Evolutionary conservation across 2,113 vertebrate genomes (phyloP).

Genomic region (Chelonoidis abingdonii): DNA sequence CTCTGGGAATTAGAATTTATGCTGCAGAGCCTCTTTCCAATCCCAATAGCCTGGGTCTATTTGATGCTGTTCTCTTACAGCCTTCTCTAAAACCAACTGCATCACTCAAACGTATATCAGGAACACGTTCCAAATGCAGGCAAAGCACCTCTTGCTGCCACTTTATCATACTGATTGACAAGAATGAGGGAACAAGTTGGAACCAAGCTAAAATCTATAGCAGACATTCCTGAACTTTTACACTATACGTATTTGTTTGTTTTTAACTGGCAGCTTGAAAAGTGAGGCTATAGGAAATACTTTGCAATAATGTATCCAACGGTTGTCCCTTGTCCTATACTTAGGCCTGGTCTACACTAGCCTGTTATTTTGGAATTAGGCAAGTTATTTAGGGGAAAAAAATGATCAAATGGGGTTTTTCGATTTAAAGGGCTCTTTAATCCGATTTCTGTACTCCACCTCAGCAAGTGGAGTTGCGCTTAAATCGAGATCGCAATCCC

Average conservation of each 20-base stretch:
- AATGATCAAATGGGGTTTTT: no score
- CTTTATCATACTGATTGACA: conserved; percentile 46
- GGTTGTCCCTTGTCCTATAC: neutral
- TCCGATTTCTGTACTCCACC: no score
- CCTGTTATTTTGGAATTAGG: no score
- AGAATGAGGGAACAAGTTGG: neutral
- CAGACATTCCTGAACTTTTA: neutral
- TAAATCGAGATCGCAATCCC: no score
- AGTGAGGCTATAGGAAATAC: neutral
- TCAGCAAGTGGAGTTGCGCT: no score
- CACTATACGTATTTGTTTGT: neutral
- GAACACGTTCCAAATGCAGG: neutral
- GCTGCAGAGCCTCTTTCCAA: neutral
- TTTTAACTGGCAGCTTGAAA: neutral
- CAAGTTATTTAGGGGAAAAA: no score
- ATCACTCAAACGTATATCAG: neutral
- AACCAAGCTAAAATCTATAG: neutral
- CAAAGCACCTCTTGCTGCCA: neutral
- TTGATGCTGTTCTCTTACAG: neutral
- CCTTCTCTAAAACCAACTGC: conserved; percentile 25
- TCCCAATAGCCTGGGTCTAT: neutral
- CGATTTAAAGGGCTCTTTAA: no score
- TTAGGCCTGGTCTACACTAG: no score
- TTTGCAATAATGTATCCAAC: neutral
- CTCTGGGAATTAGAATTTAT: conserved; percentile 1